A percentile compares a stretch with the other conserved stretches of the same genome.
phyloP scores from a whole-genome alignment of 2,797 vertebrate species.

The Cossypha niveicapilla region DNA sequence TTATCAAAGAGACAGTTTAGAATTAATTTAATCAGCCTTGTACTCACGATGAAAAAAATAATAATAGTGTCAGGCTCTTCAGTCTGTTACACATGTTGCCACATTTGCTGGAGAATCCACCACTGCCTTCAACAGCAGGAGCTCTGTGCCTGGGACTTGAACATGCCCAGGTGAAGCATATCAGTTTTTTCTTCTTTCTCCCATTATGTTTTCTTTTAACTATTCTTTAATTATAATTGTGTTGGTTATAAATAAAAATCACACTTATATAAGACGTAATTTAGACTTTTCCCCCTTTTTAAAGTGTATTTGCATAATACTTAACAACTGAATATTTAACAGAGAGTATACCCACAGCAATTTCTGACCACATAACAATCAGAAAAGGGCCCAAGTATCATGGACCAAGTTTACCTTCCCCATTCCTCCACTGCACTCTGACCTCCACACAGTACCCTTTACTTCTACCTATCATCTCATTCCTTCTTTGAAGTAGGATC shows the following conservation, averaged over 20 bases:
- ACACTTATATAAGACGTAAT: not conserved
- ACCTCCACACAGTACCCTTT: not conserved
- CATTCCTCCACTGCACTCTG: not conserved
- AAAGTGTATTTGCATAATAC: not conserved
- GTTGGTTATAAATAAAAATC: not conserved
- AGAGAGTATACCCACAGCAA: not conserved
- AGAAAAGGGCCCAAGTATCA: not conserved
- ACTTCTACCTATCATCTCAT: not conserved
- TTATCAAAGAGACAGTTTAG: constrained; percentile 43
- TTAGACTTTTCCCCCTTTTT: not conserved
- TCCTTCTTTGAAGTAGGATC: not conserved
- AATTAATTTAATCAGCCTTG: constrained; percentile 16
- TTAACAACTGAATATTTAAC: not conserved
- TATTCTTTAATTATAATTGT: not conserved
- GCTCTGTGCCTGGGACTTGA: not conserved
- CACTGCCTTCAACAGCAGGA: not conserved
- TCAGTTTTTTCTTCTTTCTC: not conserved
- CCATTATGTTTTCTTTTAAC: not conserved
- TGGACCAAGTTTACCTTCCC: not conserved
- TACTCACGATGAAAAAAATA: not conserved
- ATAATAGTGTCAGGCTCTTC: not conserved
- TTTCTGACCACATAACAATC: not conserved
- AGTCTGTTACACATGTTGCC: not conserved
- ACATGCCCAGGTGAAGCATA: not conserved
- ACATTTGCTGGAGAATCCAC: not conserved